phyloP scores from a whole-genome alignment of 1,140 invertebrate species.

The Coelopa frigida region DNA sequence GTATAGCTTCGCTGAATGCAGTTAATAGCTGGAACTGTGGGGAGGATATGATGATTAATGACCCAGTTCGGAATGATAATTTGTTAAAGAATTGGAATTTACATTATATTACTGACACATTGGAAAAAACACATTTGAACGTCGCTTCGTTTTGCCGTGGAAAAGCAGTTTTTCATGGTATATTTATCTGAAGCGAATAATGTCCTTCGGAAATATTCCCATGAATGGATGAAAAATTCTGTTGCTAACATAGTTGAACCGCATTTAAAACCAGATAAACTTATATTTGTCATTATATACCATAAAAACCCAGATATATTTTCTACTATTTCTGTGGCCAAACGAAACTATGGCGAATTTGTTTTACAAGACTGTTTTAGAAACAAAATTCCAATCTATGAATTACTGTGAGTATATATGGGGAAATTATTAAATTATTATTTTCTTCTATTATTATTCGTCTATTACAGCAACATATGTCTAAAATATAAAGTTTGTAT shows the following conservation, averaged over 20 bases:
- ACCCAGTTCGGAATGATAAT: background rate
- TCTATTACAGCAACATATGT: background rate
- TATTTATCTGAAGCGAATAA: constrained; percentile 12
- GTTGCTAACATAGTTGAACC: constrained; percentile 23
- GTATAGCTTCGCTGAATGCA: constrained; percentile 11
- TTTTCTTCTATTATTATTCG: background rate
- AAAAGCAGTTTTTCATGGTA: constrained; percentile 28
- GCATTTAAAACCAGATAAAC: constrained; percentile 16
- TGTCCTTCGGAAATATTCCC: constrained; percentile 16
- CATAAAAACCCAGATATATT: constrained; percentile 23
- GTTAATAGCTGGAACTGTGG: background rate
- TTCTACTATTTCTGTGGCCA: constrained; percentile 20
- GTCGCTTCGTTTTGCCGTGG: too few species aligned
- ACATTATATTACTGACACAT: background rate
- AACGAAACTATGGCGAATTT: constrained; percentile 17
- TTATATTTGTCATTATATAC: constrained; percentile 34
- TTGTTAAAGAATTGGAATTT: background rate
- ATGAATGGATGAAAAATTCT: constrained; percentile 16
- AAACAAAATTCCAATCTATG: constrained; percentile 22
- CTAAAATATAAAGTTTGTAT: background rate
- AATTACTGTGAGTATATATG: constrained; percentile 27
- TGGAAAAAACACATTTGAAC: constrained; percentile 20
- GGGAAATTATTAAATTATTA: background rate
- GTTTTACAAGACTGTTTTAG: constrained; percentile 30
- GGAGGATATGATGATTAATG: background rate